Base-by-base conservation (phyloP, 2,888 invertebrate species). In the Stictocephala bisonia region DNA sequence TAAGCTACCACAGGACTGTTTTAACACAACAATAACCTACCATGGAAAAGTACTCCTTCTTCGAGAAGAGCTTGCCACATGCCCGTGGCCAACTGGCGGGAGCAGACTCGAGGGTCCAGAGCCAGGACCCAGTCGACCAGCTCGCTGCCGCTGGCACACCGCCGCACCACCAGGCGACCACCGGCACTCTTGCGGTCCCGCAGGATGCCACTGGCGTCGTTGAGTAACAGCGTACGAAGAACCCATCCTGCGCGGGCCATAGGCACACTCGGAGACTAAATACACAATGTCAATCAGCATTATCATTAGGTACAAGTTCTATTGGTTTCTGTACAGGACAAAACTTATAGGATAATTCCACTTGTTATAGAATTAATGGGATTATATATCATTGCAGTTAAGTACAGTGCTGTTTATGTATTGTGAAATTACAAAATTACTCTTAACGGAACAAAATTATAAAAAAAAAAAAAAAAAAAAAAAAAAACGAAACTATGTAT, bases 61-160 rank as follows among this genome's bases (percentile, higher is more conserved):
- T 94, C 94, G 44, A 94, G 85, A 69, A 94, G 84, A 0, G 91
- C 91, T 83, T 94, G 94, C 92, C 93, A 94, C 91, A 94, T 93
- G 75, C 91, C 93, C 60, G 90, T 89, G 66, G 92, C 92, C 82
- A 92, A 91, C 77, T 88, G 87, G 75, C 93, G 85, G 27, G 86
- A 87, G 80, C 75, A 58, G 22, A 76, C 75, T 27, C 90, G 90
- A 90, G 88, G 85, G 66, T 89, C 87, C 79, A 91, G 85, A 79
- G 88, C 87, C 79, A 92, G 84, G 75, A 94, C 83, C 93, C 93
- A 94, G 83, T 93, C 93, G 53, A 93, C 92, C 84, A 94, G 87
- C 83, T 94, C 93, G 0, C 90, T 90, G 73, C 93, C 94, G 9
- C 93, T 90, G 81, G 93, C 91, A 82, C 90, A 90, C 80, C 89